Conservation (phyloP, 1,140 invertebrate species). For the Euwallacea fornicatus region DNA sequence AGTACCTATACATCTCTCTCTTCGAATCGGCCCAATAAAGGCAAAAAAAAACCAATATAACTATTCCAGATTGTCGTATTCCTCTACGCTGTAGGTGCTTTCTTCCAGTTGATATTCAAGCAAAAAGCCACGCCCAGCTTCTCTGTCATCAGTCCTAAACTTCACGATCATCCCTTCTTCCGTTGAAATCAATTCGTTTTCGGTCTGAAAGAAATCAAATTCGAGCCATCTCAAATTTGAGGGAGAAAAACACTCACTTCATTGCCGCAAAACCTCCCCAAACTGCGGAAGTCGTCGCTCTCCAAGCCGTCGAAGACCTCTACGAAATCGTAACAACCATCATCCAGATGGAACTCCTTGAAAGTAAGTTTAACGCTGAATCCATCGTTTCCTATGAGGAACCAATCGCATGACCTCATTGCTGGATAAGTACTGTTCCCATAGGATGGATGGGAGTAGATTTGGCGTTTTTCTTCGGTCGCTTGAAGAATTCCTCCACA, state of each 20-base stretch:
- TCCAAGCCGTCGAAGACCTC: conserved; percentile 87
- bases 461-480: conserved; percentile 70
- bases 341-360: conserved; percentile 83
- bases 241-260: conserved; percentile 30
- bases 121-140: conserved; percentile 29
- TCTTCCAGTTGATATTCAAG: conserved; percentile 32
- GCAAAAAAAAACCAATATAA: not conserved
- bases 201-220: conserved; percentile 17
- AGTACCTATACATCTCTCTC: not conserved
- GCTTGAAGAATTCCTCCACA: conserved; percentile 90
- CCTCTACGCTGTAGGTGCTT: conserved; percentile 28
- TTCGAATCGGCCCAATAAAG: not conserved
- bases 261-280: conserved; percentile 82
- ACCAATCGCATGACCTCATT: conserved; percentile 92
- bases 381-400: conserved; percentile 76
- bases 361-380: conserved; percentile 83
- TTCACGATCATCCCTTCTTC: conserved; percentile 31
- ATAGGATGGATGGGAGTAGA: conserved; percentile 93
- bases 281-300: conserved; percentile 72
- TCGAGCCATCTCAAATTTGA: not conserved
- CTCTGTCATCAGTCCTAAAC: conserved; percentile 32
- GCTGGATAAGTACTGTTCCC: conserved; percentile 89
- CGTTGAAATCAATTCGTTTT: conserved; percentile 22
- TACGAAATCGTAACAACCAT: conserved; percentile 92
- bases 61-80: conserved; percentile 17